Conservation (phyloP, 2,113 vertebrate genomes). For the Dendrocopos noguchii region DNA sequence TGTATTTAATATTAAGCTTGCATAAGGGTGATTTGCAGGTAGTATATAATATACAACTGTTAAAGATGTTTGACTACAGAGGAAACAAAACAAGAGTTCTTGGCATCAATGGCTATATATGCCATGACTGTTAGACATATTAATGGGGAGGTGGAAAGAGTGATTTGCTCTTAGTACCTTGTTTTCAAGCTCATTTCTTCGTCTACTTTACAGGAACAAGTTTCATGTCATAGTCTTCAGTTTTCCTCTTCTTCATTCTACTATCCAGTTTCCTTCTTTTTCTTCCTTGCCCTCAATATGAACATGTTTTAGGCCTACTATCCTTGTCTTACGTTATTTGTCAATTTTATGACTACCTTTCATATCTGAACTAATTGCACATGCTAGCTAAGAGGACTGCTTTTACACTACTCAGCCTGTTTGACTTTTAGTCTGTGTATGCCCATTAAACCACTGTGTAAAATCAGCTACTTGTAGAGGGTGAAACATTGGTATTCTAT, state of each 20-base stretch:
- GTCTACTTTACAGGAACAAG: background rate
- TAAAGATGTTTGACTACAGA: background rate
- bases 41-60: background rate
- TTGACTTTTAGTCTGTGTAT: too few species aligned
- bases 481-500: too few species aligned
- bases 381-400: too few species aligned
- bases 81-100: background rate
- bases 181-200: background rate
- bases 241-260: background rate
- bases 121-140: background rate
- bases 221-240: background rate
- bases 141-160: rapidly evolving
- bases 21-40: background rate
- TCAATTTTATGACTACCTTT: background rate
- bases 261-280: background rate
- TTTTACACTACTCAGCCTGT: too few species aligned
- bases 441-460: too few species aligned
- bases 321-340: background rate
- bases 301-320: background rate
- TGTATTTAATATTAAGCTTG: background rate
- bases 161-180: background rate
- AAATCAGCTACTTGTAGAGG: too few species aligned
- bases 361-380: too few species aligned
- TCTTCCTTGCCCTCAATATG: rapidly evolving
- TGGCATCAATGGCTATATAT: rapidly evolving